A percentile compares a stretch with the other conserved stretches of the same genome.
Conservation (phyloP, 2,888 invertebrate genomes). For the Ormyrus nitidulus region DNA sequence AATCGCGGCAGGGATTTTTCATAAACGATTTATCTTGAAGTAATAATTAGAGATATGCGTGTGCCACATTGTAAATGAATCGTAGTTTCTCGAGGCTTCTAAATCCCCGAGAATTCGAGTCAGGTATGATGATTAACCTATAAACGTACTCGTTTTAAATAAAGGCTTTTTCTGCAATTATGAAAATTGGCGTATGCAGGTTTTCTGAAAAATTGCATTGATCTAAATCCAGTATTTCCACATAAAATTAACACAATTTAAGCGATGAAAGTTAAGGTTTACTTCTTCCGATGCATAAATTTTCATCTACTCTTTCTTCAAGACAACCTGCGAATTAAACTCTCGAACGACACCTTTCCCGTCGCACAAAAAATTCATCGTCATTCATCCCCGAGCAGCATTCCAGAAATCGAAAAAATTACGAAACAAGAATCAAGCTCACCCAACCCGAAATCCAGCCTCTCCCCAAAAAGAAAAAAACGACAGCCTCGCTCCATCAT, state of each 20-base stretch:
- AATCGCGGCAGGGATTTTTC: constrained; percentile 26
- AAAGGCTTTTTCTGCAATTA: background rate
- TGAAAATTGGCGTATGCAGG: background rate
- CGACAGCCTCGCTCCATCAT: background rate
- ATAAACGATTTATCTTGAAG: constrained; percentile 23
- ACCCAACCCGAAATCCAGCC: too few relatives aligned
- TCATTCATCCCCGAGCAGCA: too few relatives aligned
- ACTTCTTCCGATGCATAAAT: too few relatives aligned
- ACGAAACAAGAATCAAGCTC: too few relatives aligned
- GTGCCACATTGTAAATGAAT: constrained; percentile 24
- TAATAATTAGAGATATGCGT: constrained; percentile 19
- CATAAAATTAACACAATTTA: too few relatives aligned
- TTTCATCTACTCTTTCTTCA: too few relatives aligned
- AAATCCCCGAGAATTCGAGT: background rate
- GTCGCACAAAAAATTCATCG: too few relatives aligned
- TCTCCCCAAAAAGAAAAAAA: background rate
- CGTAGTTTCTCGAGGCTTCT: background rate
- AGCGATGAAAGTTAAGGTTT: too few relatives aligned
- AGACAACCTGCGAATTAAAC: too few relatives aligned
- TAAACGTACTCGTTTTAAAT: constrained; percentile 27
- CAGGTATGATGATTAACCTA: constrained; percentile 28
- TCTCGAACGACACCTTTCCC: too few relatives aligned
- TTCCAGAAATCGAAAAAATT: too few relatives aligned
- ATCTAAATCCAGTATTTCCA: too few relatives aligned
- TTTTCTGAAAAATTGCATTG: background rate